Conservation (phyloP, 2,113 vertebrate genomes). For the Tragulus kanchil region DNA sequence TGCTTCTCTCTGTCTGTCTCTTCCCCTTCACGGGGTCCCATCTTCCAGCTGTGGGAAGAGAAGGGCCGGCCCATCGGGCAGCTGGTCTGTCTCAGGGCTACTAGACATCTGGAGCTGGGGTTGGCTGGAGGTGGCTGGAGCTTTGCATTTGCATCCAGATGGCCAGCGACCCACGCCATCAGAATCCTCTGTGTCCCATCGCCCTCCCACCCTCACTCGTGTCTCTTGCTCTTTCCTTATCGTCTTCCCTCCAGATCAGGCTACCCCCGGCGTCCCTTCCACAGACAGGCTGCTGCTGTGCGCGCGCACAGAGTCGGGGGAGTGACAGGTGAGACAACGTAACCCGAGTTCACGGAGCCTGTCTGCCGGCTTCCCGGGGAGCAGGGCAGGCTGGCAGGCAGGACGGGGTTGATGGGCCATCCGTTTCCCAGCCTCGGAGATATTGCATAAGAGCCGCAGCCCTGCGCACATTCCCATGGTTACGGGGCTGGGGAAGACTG, state of each 20-base stretch:
- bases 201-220: neutral
- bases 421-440: neutral
- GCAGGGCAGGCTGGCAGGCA: neutral
- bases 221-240: neutral
- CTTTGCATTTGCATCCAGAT: neutral
- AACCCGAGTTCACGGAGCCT: neutral
- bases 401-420: neutral
- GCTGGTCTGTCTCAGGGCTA: neutral
- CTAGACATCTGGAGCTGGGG: neutral
- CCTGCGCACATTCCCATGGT: conserved; percentile 71
- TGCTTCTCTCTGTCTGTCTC: neutral
- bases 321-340: no score
- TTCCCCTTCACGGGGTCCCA: neutral
- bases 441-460: conserved; percentile 36
- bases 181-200: neutral
- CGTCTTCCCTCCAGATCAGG: neutral
- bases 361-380: accelerated
- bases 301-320: neutral
- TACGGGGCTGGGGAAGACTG: conserved; percentile 55
- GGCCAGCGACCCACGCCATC: neutral
- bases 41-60: neutral
- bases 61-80: neutral
- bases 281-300: neutral
- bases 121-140: neutral
- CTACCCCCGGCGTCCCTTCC: neutral